phyloP scores from a whole-genome alignment of 2,113 vertebrate genomes.

The Puntigrus tetrazona region DNA sequence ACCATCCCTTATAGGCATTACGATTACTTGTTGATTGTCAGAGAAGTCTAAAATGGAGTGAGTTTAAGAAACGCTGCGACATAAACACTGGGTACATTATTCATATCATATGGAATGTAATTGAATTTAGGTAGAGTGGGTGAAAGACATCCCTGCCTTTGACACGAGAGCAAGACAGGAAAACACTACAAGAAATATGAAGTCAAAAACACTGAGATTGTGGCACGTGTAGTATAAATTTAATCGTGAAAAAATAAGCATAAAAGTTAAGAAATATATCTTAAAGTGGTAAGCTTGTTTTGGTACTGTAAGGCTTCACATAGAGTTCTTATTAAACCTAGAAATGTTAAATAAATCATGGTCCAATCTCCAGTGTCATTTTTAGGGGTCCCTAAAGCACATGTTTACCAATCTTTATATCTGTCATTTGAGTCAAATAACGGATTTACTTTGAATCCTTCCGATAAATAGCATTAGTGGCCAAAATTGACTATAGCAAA shows the following conservation, averaged over 20 bases:
- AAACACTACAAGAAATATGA: background rate
- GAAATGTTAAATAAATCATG: background rate
- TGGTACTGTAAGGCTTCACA: background rate
- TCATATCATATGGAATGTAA: constrained; percentile 34
- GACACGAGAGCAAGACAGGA: background rate
- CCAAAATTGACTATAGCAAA: background rate
- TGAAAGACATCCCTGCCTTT: background rate
- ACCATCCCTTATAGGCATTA: background rate
- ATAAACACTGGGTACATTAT: background rate
- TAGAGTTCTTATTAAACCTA: background rate
- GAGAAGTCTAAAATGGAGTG: background rate
- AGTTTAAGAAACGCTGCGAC: background rate
- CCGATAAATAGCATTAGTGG: background rate
- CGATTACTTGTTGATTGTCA: background rate
- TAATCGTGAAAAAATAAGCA: background rate
- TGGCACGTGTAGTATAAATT: background rate
- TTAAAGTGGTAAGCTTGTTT: constrained; percentile 15
- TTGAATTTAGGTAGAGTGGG: background rate
- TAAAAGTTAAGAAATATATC: background rate
- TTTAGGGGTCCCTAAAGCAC: background rate
- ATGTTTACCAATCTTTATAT: background rate
- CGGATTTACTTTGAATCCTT: background rate
- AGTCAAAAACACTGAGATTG: background rate
- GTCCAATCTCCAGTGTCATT: background rate
- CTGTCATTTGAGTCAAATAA: background rate